Base-by-base conservation (phyloP, 2,797 vertebrate genomes). In the Scolopax bukidnonensis region DNA sequence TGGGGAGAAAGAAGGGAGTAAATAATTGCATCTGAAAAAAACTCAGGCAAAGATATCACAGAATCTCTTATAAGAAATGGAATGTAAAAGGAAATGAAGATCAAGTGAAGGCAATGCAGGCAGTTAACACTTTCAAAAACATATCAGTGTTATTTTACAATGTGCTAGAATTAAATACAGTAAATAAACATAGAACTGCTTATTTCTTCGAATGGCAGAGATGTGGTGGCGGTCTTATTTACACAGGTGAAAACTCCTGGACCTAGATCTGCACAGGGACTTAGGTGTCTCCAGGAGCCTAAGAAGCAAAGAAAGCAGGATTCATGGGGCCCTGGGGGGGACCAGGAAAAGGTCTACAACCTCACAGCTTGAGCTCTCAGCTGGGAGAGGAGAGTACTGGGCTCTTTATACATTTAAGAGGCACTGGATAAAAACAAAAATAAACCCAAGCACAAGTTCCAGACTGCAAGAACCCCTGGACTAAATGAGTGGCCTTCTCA, bases 181-280 rank as follows among this genome's bases (percentile, higher is more conserved):
- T 84, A 95, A 95, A 95, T 94, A 96, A 97, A 96, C 91, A 93
- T 59, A 94, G 85, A 88, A 79, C 83, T 93, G 80, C 93, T 90
- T 82, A 93, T 94, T 96, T 90, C 87, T 95, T 67, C 92, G 73
- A 95, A 90, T 68, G 91, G 90, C 91, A 95, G 87, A 90, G 87
- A 96, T 84, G 90, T 91, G 91, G 86, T 93, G 90, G 80, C 48
- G 5, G 90, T 94, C 91, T 90, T 97, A 95, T 95, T 95, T 95
- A 97, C 94, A 95, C 95, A 96, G 95, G 95, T 95, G 95, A 92
- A 92, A 94, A 74, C 74, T 90, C 86, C 92, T 76, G 80, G 93
- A 90, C 90, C 81, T 87, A 77, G 70, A 87, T 89, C 68, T 92
- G 93, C 96, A 79, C 79, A 92, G 87, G 77, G 85, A 91, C 87